Evolutionary conservation across 2,888 invertebrate species (phyloP).

Genomic region (Pterostichus niger): DNA sequence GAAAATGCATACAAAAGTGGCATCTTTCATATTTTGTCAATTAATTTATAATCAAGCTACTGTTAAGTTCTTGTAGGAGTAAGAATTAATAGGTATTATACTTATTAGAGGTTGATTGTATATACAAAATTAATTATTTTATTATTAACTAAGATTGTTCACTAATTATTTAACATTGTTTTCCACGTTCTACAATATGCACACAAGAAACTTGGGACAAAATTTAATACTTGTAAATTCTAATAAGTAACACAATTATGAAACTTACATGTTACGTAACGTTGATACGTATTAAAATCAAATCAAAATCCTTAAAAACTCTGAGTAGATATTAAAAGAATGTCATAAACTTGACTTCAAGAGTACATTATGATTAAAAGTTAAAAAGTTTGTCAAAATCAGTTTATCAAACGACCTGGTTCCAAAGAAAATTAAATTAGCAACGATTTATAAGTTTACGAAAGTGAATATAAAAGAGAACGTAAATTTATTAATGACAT

Average conservation of each 20-base stretch:
- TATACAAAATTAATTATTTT: neutral
- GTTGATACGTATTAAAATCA: too few relatives aligned
- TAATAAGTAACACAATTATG: constrained; percentile 26
- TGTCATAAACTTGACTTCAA: neutral
- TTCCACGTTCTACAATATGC: constrained; percentile 1
- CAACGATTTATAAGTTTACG: constrained; percentile 17
- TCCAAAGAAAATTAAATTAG: constrained; percentile 15
- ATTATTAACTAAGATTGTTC: constrained; percentile 22
- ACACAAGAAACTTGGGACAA: constrained; percentile 21
- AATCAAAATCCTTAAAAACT: neutral
- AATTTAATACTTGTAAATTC: constrained; percentile 5
- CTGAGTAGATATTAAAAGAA: neutral
- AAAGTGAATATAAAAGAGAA: constrained; percentile 18
- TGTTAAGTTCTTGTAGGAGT: neutral
- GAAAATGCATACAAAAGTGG: neutral
- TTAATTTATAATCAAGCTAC: neutral
- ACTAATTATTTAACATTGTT: constrained; percentile 56
- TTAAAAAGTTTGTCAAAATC: constrained; percentile 17
- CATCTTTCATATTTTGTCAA: neutral
- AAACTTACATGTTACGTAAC: constrained; percentile 9
- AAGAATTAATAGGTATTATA: neutral
- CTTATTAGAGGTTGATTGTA: neutral
- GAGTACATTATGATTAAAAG: constrained; percentile 13
- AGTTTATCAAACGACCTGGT: constrained; percentile 18
- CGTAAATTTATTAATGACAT: constrained; percentile 19